Evolutionary conservation across 1,140 invertebrate species (phyloP).

Genomic region (Ostrea edulis): DNA sequence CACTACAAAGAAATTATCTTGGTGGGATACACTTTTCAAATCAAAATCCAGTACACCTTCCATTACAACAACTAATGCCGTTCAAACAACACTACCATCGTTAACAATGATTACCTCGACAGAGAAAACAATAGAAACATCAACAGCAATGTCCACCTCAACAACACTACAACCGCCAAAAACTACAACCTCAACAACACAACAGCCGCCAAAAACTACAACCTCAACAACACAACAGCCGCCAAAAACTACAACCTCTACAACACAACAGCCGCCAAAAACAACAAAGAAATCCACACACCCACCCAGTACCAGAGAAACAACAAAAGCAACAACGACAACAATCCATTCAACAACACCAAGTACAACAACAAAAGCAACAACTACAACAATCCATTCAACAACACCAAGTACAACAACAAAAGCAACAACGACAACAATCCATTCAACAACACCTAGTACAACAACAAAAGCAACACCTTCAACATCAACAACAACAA

Average conservation of each 20-base stretch:
- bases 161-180: neutral
- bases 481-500: constrained; percentile 17
- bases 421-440: neutral
- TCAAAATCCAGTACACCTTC: no score
- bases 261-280: no score
- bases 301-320: no score
- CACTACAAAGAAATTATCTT: neutral
- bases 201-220: neutral
- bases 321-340: no score
- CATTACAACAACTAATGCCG: no score
- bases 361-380: no score
- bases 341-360: no score
- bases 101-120: neutral
- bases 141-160: neutral
- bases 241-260: neutral
- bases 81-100: neutral
- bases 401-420: neutral
- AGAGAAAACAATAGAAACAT: neutral
- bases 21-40: no score
- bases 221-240: neutral
- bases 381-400: neutral
- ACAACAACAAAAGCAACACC: neutral
- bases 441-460: neutral
- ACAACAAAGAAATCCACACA: no score
- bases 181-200: neutral